Conservation (phyloP, 23 tunicate genomes). For the Ascidia mentula region DNA sequence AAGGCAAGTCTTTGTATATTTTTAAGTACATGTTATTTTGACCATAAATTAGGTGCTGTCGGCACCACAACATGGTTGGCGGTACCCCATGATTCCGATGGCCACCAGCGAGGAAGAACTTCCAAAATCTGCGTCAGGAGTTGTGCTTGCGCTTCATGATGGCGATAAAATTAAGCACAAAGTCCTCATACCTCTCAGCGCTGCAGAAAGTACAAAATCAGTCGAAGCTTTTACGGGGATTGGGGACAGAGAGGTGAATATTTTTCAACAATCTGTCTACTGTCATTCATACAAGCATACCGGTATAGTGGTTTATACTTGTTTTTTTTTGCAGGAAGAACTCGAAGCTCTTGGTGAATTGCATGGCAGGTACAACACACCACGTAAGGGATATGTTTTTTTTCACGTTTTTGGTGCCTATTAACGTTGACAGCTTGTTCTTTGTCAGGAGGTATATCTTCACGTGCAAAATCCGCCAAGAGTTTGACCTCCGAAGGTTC, state of each 20-base stretch:
- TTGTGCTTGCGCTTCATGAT: slow-evolving; percentile 54
- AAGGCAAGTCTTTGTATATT: too few relatives aligned
- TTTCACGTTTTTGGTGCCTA: too few relatives aligned
- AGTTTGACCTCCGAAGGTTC: neutral
- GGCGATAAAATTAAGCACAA: slow-evolving; percentile 43
- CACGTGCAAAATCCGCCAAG: neutral
- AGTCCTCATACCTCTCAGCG: slow-evolving; percentile 41
- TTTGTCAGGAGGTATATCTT: neutral
- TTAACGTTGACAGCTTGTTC: too few relatives aligned
- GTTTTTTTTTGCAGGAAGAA: neutral
- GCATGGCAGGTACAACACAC: neutral
- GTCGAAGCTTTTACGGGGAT: neutral
- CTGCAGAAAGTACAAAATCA: neutral
- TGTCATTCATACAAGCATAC: too few relatives aligned
- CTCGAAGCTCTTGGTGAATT: neutral
- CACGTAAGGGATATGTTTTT: neutral
- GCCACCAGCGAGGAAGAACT: neutral
- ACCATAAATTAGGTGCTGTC: slow-evolving; percentile 33
- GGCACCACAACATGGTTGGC: slow-evolving; percentile 67
- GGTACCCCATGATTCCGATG: slow-evolving; percentile 65
- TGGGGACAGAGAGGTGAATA: neutral
- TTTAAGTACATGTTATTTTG: too few relatives aligned
- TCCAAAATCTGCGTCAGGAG: slow-evolving; percentile 32
- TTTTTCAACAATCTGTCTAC: too few relatives aligned
- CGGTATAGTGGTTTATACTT: neutral